Evolutionary conservation across 2,888 invertebrate genomes (phyloP).

Genomic region (Drosophila kuntzei): DNA sequence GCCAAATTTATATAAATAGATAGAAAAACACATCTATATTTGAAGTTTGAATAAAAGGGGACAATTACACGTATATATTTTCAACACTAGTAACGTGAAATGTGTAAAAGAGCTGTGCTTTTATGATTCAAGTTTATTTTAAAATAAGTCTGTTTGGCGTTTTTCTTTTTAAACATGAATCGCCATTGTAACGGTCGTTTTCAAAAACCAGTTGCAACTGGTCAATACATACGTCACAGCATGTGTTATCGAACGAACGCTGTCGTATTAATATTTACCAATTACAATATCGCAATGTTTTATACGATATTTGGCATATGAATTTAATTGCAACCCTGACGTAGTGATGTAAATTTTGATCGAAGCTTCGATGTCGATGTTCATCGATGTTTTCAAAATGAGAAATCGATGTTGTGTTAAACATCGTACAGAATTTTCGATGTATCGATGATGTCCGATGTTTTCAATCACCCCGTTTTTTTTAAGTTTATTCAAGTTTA

Average conservation of each 20-base stretch:
- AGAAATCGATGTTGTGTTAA: too few species aligned
- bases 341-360: too few species aligned
- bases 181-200: constrained; percentile 10
- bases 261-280: neutral
- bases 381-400: too few species aligned
- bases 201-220: constrained; percentile 20
- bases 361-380: too few species aligned
- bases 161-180: neutral
- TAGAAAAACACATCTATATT: constrained; percentile 61
- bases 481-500: too few species aligned
- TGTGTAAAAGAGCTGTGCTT: neutral
- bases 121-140: neutral
- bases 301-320: constrained; percentile 1
- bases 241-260: neutral
- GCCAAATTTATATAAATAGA: constrained; percentile 76
- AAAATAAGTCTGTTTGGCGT: neutral
- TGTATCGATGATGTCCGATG: too few species aligned
- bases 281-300: neutral
- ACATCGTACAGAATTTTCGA: too few species aligned
- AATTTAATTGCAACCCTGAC: constrained; percentile 7
- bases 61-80: constrained; percentile 28
- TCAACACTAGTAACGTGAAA: constrained; percentile 27
- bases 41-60: constrained; percentile 61
- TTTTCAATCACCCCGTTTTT: too few species aligned
- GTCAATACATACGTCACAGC: constrained; percentile 32